Evolutionary conservation across 1,140 invertebrate species (phyloP).

Genomic region (Oreohelix idahoensis): DNA sequence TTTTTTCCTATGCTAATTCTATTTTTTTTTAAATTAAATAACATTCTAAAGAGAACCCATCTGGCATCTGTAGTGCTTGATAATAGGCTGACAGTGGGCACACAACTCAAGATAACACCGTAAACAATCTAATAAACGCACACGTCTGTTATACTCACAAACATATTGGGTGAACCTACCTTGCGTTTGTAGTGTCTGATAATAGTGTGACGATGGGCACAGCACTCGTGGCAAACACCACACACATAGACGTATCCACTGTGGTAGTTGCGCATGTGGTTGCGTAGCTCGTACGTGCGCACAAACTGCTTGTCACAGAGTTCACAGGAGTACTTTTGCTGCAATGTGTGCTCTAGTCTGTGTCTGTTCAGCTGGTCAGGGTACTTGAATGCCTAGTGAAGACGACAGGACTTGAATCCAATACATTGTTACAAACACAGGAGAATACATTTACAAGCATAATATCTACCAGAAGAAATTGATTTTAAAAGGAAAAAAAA

Average conservation of each 20-base stretch:
- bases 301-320: constrained; percentile 74
- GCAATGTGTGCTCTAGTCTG: constrained; percentile 69
- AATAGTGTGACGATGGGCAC: constrained; percentile 72
- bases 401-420: background rate
- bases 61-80: too few relatives aligned
- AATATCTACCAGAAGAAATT: too few relatives aligned
- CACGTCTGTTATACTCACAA: too few relatives aligned
- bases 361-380: constrained; percentile 73
- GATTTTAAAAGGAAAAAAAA: too few relatives aligned
- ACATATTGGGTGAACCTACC: constrained; percentile 11
- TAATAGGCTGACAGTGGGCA: too few relatives aligned
- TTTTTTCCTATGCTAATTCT: too few relatives aligned
- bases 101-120: too few relatives aligned
- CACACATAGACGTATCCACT: constrained; percentile 74
- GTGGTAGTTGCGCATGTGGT: constrained; percentile 72
- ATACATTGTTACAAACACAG: background rate
- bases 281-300: constrained; percentile 71
- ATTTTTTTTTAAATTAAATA: too few relatives aligned
- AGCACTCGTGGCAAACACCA: constrained; percentile 70
- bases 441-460: background rate
- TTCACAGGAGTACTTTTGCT: constrained; percentile 59
- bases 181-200: constrained; percentile 73
- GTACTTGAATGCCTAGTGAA: constrained; percentile 66
- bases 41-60: too few relatives aligned
- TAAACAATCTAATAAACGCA: too few relatives aligned